These are phyloP conservation scores for Elachura formosa DNA, from an alignment of 2,113 vertebrate species.

Conservation along the genomic window DNA sequence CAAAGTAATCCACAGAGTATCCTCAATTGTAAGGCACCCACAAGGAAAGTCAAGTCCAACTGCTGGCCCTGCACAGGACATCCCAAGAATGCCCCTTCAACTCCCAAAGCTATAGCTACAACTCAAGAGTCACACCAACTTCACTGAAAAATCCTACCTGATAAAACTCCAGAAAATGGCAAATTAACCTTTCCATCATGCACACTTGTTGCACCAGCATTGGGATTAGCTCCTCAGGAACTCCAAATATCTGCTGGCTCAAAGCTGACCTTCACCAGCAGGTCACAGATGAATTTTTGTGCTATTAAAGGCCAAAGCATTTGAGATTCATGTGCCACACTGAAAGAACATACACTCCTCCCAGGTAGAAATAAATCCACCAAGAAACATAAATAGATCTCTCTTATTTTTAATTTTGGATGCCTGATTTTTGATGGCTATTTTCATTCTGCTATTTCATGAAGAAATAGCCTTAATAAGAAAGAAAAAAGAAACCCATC, in stretches of 20 bases:
- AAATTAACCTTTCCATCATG: neutral
- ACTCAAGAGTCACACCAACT: neutral
- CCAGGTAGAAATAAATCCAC: slow-evolving; percentile 60
- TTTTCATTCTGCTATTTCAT: slow-evolving; percentile 33
- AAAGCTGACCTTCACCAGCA: neutral
- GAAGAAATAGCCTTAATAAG: slow-evolving; percentile 41
- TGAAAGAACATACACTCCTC: neutral
- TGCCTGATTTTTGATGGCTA: slow-evolving; percentile 22
- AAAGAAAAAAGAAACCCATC: slow-evolving; percentile 33
- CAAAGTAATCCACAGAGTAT: neutral
- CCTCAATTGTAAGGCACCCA: neutral
- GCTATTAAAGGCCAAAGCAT: slow-evolving; percentile 6
- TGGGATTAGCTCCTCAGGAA: neutral
- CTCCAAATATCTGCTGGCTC: neutral
- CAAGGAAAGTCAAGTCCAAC: neutral
- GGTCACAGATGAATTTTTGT: neutral
- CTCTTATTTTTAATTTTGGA: neutral
- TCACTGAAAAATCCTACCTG: neutral
- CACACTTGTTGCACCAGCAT: neutral
- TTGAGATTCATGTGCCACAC: neutral
- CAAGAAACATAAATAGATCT: slow-evolving; percentile 34
- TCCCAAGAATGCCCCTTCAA: neutral
- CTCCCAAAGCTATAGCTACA: neutral
- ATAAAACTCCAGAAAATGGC: neutral
- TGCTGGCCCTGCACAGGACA: neutral